Evolutionary conservation across 2,888 invertebrate genomes (phyloP).

Genomic region (Brenthis hecate): DNA sequence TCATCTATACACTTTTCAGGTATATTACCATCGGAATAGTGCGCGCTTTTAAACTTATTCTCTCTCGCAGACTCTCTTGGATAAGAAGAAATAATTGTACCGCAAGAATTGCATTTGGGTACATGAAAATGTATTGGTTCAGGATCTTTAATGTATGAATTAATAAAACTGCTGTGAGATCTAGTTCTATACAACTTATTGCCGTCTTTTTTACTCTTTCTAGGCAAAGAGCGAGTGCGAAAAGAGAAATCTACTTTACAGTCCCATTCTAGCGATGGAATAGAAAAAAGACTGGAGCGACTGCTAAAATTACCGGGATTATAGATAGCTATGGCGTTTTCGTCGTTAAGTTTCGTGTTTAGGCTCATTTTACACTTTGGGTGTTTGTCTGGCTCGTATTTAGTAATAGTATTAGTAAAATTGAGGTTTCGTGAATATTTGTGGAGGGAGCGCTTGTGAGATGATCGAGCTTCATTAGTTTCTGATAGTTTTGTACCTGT

Average conservation of each 20-base stretch:
- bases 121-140: constrained; percentile 72
- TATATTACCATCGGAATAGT: constrained; percentile 63
- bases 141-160: constrained; percentile 64
- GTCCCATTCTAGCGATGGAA: constrained; percentile 72
- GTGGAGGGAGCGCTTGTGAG: constrained; percentile 57
- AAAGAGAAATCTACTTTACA: constrained; percentile 55
- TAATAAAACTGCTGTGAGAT: constrained; percentile 71
- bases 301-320: constrained; percentile 53
- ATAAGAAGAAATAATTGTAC: constrained; percentile 54
- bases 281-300: constrained; percentile 65
- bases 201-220: constrained; percentile 43
- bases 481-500: constrained; percentile 58
- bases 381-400: constrained; percentile 52
- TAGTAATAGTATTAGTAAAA: constrained; percentile 58
- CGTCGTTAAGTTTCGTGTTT: constrained; percentile 46
- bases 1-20: constrained; percentile 56
- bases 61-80: constrained; percentile 46
- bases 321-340: constrained; percentile 43
- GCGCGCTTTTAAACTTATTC: constrained; percentile 42
- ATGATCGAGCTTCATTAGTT: constrained; percentile 48
- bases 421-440: constrained; percentile 62
- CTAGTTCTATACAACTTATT: constrained; percentile 61
- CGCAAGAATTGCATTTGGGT: constrained; percentile 64
- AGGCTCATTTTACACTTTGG: constrained; percentile 71
- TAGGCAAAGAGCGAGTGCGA: constrained; percentile 60